A percentile compares a stretch with the other conserved stretches of the same genome.
Conservation (phyloP, 2,888 invertebrate species). For the Ochropleura leucogaster region DNA sequence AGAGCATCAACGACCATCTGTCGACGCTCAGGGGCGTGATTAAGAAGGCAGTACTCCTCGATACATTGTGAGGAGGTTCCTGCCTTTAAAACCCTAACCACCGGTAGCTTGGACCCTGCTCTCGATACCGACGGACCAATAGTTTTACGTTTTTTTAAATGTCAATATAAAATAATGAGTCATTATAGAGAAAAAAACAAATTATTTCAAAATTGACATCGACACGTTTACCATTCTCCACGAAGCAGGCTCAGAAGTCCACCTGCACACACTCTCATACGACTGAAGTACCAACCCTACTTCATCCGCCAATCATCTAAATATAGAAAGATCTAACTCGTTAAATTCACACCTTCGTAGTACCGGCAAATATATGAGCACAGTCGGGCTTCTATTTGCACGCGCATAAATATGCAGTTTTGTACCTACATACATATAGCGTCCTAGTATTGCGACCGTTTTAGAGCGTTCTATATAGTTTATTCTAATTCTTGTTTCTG, state of each 20-base stretch:
- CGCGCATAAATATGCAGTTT: slow-evolving; percentile 61
- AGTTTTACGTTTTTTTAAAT: no score
- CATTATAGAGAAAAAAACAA: no score
- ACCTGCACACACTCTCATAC: background rate
- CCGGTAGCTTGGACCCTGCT: no score
- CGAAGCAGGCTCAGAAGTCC: background rate
- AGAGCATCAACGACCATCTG: no score
- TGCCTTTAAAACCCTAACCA: no score
- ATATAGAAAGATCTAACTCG: slow-evolving; percentile 14
- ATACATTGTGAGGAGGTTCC: no score
- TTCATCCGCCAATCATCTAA: slow-evolving; percentile 15
- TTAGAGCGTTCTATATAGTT: background rate
- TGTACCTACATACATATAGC: slow-evolving; percentile 22
- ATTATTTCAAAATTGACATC: no score
- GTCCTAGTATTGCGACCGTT: slow-evolving; percentile 34
- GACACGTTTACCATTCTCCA: background rate
- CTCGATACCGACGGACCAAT: no score
- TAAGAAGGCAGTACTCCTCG: no score
- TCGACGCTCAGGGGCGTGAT: no score
- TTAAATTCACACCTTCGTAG: slow-evolving; percentile 21
- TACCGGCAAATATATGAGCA: slow-evolving; percentile 27
- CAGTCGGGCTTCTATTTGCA: slow-evolving; percentile 34
- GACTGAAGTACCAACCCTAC: background rate
- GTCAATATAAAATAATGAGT: no score
- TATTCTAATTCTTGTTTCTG: background rate